phyloP scores from a whole-genome alignment of 2,888 invertebrate genomes.

The Diachrysia chrysitis region DNA sequence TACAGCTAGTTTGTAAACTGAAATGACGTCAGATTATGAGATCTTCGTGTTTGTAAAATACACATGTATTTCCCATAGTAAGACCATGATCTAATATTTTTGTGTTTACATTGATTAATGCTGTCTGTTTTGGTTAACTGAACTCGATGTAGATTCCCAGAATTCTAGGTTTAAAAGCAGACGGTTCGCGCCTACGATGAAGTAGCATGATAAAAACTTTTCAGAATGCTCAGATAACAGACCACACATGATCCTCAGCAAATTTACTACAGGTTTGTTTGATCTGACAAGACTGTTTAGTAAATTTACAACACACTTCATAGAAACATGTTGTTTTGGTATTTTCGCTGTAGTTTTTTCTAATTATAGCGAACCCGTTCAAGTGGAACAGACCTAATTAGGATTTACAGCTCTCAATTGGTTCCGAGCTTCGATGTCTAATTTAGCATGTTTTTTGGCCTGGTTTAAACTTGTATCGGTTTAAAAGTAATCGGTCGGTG shows the following conservation, averaged over 20 bases:
- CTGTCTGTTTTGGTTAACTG: background rate
- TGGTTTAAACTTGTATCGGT: conserved; percentile 16
- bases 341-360: conserved; percentile 48
- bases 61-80: background rate
- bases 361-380: conserved; percentile 53
- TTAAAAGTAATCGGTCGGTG: conserved; percentile 12
- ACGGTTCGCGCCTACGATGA: background rate
- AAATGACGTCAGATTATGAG: no score
- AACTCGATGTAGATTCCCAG: background rate
- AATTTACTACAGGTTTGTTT: conserved; percentile 14
- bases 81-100: conserved; percentile 8
- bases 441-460: conserved; percentile 36
- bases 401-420: conserved; percentile 62
- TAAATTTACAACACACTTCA: conserved; percentile 11
- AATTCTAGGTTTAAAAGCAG: background rate
- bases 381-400: conserved; percentile 63
- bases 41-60: background rate
- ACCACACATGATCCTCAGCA: background rate
- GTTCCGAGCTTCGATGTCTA: conserved; percentile 48
- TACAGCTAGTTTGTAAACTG: no score
- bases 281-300: conserved; percentile 14
- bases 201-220: background rate
- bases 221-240: background rate
- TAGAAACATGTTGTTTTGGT: conserved; percentile 24
- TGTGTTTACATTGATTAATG: conserved; percentile 2